Evolutionary conservation across 2,113 vertebrate genomes (phyloP).

Genomic region (Struthidea cinerea): DNA sequence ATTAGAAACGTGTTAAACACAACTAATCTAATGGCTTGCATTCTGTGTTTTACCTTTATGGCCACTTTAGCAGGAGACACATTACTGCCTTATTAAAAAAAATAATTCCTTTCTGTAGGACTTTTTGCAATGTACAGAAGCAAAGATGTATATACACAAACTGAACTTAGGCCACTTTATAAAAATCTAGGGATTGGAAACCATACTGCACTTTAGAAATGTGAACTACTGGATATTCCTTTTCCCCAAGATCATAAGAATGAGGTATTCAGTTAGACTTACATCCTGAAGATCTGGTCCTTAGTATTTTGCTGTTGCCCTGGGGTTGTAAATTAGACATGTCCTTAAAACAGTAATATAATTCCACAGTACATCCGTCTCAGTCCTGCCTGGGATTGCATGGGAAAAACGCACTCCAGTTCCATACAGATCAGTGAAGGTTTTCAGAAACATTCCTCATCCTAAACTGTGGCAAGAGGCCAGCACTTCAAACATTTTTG

Average conservation of each 20-base stretch:
- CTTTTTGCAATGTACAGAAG: neutral
- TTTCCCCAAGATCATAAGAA: neutral
- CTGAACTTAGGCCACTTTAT: fast-evolving
- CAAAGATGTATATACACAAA: neutral
- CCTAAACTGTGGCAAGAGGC: neutral
- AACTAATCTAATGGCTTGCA: neutral
- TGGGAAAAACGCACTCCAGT: neutral
- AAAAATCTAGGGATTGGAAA: neutral
- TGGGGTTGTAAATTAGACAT: neutral
- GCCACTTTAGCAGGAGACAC: neutral
- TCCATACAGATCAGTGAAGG: neutral
- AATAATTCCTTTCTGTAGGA: neutral
- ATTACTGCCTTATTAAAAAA: neutral
- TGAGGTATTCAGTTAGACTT: neutral
- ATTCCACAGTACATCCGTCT: neutral
- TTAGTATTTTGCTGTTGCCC: neutral
- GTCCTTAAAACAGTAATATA: neutral
- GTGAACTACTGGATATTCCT: neutral
- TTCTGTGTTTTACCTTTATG: neutral
- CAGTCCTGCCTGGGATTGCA: neutral
- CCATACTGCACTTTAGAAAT: neutral
- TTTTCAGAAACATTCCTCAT: conserved; percentile 19
- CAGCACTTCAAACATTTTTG: conserved; percentile 47
- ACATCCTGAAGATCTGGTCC: neutral
- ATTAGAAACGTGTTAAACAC: neutral